Evolutionary conservation across 2,888 invertebrate genomes (phyloP), one percentile per base, ranked within the genome.

Genomic region (Leucoma salicis): DNA sequence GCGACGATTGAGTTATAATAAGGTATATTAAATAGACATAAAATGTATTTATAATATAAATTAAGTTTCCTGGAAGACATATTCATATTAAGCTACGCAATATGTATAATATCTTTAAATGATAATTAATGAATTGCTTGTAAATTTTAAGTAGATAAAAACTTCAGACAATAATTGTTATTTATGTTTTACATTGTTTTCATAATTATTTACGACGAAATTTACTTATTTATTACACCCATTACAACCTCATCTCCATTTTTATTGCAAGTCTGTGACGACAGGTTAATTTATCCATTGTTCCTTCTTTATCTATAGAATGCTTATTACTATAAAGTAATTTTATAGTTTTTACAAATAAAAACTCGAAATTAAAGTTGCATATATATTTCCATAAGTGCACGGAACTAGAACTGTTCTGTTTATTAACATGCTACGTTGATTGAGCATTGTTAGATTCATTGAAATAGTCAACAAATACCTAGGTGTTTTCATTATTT

Each of bases 151-250:
- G 38, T 41, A 42, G 33, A 53, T 44, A 44, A 53, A 51, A 47
- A 45, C 44, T 42, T 43, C 43, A 40, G 43, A 46, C 41, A 53
- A 46, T 43, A 38, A 47, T 47, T 40, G 50, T 53, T 48, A 54
- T 14, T 21, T 31, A 53, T 55, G 52, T 13, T 29, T 53, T 59
- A 45, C 49, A 52, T 50, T 53, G 49, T 40, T 46, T 49, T 35
- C 46, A 25, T 46, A n/a, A 25, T 56, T 53, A 63, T 66, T 62
- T 63, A 59, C 52, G 57, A 61, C 43, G 46, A 49, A 47, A 57
- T 53, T 49, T 55, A 44, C 42, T 56, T 60, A 61, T 60, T 65
- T 60, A 67, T 58, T 49, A 49, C 38, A 28, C 36, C 49, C 50
- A 58, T 61, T 62, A 60, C 46, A 60, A 62, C 52, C 42, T 39